phyloP scores from a whole-genome alignment of 2,888 invertebrate species.

The Metallyticus violacea region DNA sequence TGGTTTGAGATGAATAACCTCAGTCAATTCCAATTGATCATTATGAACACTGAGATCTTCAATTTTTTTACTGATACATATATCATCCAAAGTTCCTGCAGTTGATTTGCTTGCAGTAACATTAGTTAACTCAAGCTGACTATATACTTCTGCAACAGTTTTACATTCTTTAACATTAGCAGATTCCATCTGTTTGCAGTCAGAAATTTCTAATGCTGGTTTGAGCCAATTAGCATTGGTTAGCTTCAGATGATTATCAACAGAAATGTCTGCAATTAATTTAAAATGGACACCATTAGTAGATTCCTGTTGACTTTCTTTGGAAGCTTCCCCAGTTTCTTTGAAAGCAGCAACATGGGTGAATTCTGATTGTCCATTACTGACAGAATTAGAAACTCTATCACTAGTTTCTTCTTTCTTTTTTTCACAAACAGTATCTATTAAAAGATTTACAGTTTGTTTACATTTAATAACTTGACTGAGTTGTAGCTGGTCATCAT shows the following conservation, averaged over 20 bases:
- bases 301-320: background rate
- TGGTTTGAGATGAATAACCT: too few species aligned
- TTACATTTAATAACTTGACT: too few species aligned
- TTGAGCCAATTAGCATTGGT: background rate
- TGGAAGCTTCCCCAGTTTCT: too few species aligned
- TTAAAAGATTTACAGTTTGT: too few species aligned
- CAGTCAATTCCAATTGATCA: too few species aligned
- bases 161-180: background rate
- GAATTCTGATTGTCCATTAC: background rate
- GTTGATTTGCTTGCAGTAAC: background rate
- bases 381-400: background rate
- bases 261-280: background rate
- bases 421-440: background rate
- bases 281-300: too few species aligned
- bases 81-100: background rate
- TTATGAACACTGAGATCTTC: too few species aligned
- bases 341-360: background rate
- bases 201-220: background rate
- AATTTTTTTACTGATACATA: background rate
- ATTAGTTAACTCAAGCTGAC: background rate
- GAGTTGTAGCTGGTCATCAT: too few species aligned
- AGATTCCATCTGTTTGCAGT: background rate
- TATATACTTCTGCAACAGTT: background rate
- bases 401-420: background rate
- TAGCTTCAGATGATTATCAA: background rate